phyloP scores from a whole-genome alignment of 2,113 vertebrate species.

The Argyrosomus japonicus region DNA sequence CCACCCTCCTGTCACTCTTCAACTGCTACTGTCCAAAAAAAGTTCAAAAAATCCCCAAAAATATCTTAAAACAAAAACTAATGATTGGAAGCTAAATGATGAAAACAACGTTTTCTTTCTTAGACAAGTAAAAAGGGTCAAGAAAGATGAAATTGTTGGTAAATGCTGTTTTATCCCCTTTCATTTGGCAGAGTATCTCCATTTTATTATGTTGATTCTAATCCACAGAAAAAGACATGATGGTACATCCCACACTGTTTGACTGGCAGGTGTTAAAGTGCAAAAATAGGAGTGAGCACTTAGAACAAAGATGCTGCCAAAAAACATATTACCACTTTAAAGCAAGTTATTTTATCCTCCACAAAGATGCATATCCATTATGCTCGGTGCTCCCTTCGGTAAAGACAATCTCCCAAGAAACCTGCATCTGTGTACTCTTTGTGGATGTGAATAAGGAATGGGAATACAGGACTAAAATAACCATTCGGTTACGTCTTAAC shows the following conservation, averaged over 20 bases:
- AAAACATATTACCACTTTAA: slow-evolving; percentile 14
- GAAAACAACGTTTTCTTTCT: background rate
- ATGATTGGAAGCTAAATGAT: background rate
- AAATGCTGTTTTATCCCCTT: background rate
- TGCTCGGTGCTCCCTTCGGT: slow-evolving; percentile 7
- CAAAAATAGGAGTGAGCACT: slow-evolving; percentile 6
- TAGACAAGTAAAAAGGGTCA: background rate
- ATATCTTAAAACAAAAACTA: background rate
- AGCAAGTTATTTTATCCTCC: slow-evolving; percentile 21
- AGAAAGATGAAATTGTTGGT: background rate
- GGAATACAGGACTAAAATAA: slow-evolving; percentile 53
- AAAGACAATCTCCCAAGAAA: slow-evolving; percentile 7
- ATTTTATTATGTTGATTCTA: background rate
- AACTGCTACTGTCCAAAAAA: too few relatives aligned
- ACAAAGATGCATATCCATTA: slow-evolving; percentile 19
- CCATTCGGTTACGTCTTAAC: slow-evolving; percentile 18
- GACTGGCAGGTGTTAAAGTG: background rate
- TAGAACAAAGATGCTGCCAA: slow-evolving; percentile 14
- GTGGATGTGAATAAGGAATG: slow-evolving; percentile 2
- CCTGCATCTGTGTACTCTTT: background rate
- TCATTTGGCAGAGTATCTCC: too few relatives aligned
- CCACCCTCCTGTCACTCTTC: too few relatives aligned
- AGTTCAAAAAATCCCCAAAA: too few relatives aligned
- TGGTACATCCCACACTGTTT: background rate
- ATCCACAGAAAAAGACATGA: background rate